Conservation (phyloP, 2,797 vertebrate genomes). For the Enteromius anoplus region DNA sequence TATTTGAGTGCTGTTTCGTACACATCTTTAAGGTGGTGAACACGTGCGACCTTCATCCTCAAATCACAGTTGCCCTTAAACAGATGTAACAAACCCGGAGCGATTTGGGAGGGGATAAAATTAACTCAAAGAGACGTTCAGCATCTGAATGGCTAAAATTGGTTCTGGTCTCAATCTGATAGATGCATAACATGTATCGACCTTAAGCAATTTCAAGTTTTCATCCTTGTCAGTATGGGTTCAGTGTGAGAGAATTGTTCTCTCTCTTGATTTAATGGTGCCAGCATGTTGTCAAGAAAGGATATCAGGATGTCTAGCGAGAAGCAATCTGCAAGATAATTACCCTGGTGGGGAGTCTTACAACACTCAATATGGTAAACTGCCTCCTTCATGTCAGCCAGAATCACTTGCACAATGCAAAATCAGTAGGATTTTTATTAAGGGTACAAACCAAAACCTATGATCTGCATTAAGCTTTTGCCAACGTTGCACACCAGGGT, state of each 20-base stretch:
- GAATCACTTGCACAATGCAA: slow-evolving; percentile 41
- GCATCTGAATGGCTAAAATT: slow-evolving; percentile 32
- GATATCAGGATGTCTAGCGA: slow-evolving; percentile 49
- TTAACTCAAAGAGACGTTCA: slow-evolving; percentile 19
- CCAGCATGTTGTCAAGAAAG: slow-evolving; percentile 47
- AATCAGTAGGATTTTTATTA: slow-evolving; percentile 41
- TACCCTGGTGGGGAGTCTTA: slow-evolving; percentile 54
- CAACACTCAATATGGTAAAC: slow-evolving; percentile 53
- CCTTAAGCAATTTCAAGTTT: slow-evolving; percentile 47
- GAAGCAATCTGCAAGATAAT: slow-evolving; percentile 58
- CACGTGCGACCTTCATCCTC: slow-evolving; percentile 23
- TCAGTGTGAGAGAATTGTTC: slow-evolving; percentile 45
- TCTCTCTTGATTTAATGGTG: slow-evolving; percentile 57
- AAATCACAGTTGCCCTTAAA: slow-evolving; percentile 23
- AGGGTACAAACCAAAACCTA: slow-evolving; percentile 11
- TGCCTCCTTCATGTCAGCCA: slow-evolving; percentile 24
- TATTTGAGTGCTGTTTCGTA: not conserved
- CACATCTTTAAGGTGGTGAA: not conserved
- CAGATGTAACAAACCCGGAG: slow-evolving; percentile 28
- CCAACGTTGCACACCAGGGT: not conserved
- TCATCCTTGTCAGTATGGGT: slow-evolving; percentile 46
- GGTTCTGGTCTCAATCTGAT: not conserved
- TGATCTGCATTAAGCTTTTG: slow-evolving; percentile 26
- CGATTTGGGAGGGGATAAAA: slow-evolving; percentile 30
- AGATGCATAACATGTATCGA: slow-evolving; percentile 14